phyloP scores from a whole-genome alignment of 1,140 invertebrate genomes.

The Bombus confusus region DNA sequence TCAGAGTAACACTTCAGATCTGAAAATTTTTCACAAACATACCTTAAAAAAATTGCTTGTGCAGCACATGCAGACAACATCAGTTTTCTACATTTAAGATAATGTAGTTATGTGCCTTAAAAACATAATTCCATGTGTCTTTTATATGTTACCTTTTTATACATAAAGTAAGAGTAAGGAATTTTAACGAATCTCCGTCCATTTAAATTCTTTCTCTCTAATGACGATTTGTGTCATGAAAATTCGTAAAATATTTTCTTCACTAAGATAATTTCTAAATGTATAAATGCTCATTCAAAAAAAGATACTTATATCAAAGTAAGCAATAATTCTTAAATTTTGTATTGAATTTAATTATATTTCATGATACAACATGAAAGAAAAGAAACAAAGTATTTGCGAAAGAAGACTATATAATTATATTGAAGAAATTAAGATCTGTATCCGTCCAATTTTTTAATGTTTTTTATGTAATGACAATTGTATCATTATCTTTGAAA shows the following conservation, averaged over 20 bases:
- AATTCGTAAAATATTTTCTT: not conserved
- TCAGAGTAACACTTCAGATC: not conserved
- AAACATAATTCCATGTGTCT: constrained; percentile 4
- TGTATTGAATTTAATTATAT: not conserved
- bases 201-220: constrained; percentile 21
- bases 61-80: not conserved
- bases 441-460: constrained; percentile 14
- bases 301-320: not conserved
- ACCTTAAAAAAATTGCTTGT: not conserved
- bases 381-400: not conserved
- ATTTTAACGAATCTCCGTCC: constrained; percentile 50
- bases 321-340: not conserved
- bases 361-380: not conserved
- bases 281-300: too few species aligned
- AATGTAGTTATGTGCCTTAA: not conserved
- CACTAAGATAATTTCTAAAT: too few species aligned
- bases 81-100: constrained; percentile 2
- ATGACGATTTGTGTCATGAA: not conserved
- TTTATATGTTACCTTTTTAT: constrained; percentile 40
- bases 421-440: not conserved
- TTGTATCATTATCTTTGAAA: not conserved
- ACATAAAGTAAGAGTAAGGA: constrained; percentile 12
- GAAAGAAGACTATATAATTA: not conserved
- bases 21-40: not conserved
- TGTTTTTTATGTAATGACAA: not conserved